Evolutionary conservation across 64 coral and sea anemone species (phyloP), one percentile per base, ranked within the genome.

Genomic region (Montipora efflorescens): DNA sequence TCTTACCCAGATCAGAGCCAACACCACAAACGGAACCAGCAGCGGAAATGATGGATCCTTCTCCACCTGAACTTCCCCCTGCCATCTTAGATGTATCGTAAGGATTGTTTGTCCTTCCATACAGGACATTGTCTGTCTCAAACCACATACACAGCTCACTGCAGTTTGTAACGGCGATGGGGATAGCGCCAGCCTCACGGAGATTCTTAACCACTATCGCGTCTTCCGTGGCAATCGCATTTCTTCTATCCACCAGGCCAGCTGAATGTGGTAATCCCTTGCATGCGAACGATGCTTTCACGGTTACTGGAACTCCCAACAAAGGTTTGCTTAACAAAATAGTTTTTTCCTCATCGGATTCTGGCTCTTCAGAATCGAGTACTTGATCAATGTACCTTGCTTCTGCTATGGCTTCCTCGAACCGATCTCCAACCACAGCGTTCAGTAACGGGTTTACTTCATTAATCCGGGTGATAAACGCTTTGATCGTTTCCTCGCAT

Each of bases 71-170:
- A 53, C 96, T 98, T 3, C 96, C 96, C 13, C 96, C 96, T 8
- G 93, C 96, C 15, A 98, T 95, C 23, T 90, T 80, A 45, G 89
- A 94, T 15, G 93, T 92, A 28, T 98, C 88, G 8, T 95, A 76
- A 3, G 96, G 96, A 45, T 98, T 98, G 53, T 95, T 94, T 0
- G 96, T 98, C 36, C 96, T 77, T 45, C 96, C 96, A 8, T 98
- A 94, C 11, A 98, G 70, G 19, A 92, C 92, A 55, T 98, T 98
- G 5, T 72, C 82, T 4, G 96, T 98, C 55, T 98, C 96, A 93
- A 93, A 98, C 96, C 96, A 98, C 96, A 98, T 95, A 43, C 93
- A 98, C 43, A 98, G 62, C 36, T 98, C 96, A 46, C 96, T 98
- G n/a, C 96, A 98, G 77, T 98, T 98, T 16, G 96, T 98, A 18